phyloP scores from a whole-genome alignment of 1,140 invertebrate species.

The Tetramorium simillimum region DNA sequence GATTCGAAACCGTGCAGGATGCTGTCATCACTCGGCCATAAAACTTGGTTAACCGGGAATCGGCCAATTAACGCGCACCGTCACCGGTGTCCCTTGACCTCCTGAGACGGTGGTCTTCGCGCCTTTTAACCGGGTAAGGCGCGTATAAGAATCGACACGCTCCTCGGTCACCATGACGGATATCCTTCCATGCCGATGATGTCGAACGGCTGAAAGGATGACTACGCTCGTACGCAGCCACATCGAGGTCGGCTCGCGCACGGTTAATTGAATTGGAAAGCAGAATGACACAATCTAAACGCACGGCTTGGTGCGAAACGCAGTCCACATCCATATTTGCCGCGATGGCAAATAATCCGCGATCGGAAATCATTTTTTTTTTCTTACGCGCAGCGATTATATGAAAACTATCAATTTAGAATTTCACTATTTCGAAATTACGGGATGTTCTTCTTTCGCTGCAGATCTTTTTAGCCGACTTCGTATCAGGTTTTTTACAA shows the following conservation, averaged over 20 bases:
- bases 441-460: neutral
- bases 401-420: neutral
- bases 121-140: neutral
- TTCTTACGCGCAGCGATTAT: neutral
- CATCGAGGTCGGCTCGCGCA: neutral
- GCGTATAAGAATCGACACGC: neutral
- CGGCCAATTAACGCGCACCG: slow-evolving; percentile 4
- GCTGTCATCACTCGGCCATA: neutral
- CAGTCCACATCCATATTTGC: slow-evolving; percentile 25
- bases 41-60: slow-evolving; percentile 23
- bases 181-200: slow-evolving; percentile 47
- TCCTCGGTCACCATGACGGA: slow-evolving; percentile 6
- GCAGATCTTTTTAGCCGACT: neutral
- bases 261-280: slow-evolving; percentile 65
- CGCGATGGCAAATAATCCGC: neutral
- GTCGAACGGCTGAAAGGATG: slow-evolving; percentile 12
- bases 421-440: neutral
- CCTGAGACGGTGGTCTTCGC: neutral
- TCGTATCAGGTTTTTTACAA: neutral
- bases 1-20: slow-evolving; percentile 11
- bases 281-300: slow-evolving; percentile 49
- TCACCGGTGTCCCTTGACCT: slow-evolving; percentile 34
- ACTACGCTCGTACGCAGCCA: slow-evolving; percentile 14
- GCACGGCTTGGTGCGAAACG: slow-evolving; percentile 8
- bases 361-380: neutral